phyloP scores from a whole-genome alignment of 2,113 vertebrate species.

The Entomyzon cyanotis region DNA sequence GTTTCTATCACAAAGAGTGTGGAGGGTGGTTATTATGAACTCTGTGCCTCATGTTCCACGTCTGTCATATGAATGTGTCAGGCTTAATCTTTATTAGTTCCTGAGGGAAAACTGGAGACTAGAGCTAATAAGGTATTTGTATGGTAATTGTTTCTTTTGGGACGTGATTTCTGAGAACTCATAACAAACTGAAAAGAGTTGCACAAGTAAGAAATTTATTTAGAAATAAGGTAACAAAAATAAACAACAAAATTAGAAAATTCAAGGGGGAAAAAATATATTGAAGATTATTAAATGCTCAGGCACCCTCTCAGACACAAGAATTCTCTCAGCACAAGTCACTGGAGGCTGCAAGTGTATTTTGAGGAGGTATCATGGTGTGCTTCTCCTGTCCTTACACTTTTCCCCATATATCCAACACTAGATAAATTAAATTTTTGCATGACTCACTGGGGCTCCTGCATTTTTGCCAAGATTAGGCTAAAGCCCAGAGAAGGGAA shows the following conservation, averaged over 20 bases:
- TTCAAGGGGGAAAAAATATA: background rate
- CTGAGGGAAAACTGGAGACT: background rate
- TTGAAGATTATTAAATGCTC: background rate
- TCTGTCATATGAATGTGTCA: background rate
- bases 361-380: background rate
- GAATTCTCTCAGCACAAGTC: background rate
- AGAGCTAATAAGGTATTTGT: conserved; percentile 4
- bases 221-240: conserved; percentile 31
- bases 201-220: background rate
- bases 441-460: background rate
- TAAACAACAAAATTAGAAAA: background rate
- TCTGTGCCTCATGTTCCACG: accelerated
- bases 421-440: background rate
- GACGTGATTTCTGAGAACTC: conserved; percentile 2
- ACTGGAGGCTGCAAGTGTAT: background rate
- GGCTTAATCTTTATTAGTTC: conserved; percentile 22
- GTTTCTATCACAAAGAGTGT: background rate
- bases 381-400: background rate
- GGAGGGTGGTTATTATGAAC: background rate
- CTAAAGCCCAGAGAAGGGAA: background rate
- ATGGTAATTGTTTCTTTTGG: conserved; percentile 42
- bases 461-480: background rate
- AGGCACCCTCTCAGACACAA: background rate
- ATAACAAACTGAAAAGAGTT: background rate
- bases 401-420: background rate